These are phyloP conservation scores for Trinorchestia longiramus DNA, from an alignment of 1,140 invertebrate genomes.

Conservation along the genomic window DNA sequence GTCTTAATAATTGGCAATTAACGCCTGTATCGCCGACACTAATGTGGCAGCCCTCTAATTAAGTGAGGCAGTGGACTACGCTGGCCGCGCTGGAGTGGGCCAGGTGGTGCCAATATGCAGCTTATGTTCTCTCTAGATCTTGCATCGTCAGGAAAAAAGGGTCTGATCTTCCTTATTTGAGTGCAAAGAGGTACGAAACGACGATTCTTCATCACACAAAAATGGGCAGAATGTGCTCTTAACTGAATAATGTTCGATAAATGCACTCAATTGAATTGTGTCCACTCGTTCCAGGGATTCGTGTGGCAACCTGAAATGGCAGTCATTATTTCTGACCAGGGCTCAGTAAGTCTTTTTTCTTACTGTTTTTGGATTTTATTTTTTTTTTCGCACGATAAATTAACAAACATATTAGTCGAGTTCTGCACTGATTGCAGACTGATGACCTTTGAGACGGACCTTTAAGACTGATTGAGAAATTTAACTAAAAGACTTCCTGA, in stretches of 20 bases:
- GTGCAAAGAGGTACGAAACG: not conserved
- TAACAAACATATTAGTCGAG: too few species aligned
- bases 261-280: not conserved
- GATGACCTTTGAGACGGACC: too few species aligned
- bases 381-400: too few species aligned
- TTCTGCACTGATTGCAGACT: too few species aligned
- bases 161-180: not conserved
- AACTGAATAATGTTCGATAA: not conserved
- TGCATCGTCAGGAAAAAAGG: not conserved
- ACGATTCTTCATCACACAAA: not conserved
- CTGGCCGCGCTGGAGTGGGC: not conserved
- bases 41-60: conserved; percentile 16
- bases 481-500: too few species aligned
- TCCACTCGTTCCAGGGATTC: not conserved
- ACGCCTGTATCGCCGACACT: conserved; percentile 36
- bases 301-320: not conserved
- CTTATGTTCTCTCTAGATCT: not conserved
- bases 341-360: too few species aligned
- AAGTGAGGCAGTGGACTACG: not conserved
- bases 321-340: not conserved
- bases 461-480: too few species aligned
- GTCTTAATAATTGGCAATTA: conserved; percentile 43
- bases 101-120: not conserved
- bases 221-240: not conserved
- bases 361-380: too few species aligned